Conservation (phyloP, 2,888 invertebrate genomes). For the Abscondita cerata region DNA sequence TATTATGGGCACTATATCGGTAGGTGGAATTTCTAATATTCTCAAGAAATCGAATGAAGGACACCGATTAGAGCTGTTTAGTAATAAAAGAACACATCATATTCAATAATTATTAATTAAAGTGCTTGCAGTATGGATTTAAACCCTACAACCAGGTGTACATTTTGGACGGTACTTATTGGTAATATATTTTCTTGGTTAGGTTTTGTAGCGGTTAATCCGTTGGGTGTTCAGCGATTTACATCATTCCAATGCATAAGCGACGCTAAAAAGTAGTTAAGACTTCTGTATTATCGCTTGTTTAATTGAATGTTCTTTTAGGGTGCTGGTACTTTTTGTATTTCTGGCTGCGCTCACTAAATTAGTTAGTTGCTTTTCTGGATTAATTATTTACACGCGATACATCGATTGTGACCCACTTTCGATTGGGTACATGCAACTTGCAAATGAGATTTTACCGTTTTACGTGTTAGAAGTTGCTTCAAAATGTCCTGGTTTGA, state of each 20-base stretch:
- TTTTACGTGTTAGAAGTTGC: slow-evolving; percentile 71
- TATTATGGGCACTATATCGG: slow-evolving; percentile 21
- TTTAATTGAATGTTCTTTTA: slow-evolving; percentile 4
- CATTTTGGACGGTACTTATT: slow-evolving; percentile 66
- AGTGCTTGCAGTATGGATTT: slow-evolving; percentile 63
- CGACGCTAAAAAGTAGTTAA: slow-evolving; percentile 33
- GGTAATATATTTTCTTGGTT: slow-evolving; percentile 64
- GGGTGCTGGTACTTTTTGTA: slow-evolving; percentile 6
- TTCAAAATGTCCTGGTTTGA: slow-evolving; percentile 13
- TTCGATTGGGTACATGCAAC: slow-evolving; percentile 62
- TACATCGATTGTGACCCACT: slow-evolving; percentile 71
- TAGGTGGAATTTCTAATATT: slow-evolving; percentile 65
- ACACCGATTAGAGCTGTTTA: slow-evolving; percentile 67
- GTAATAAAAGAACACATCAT: slow-evolving; percentile 56
- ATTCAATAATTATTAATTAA: background rate
- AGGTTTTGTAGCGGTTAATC: slow-evolving; percentile 63
- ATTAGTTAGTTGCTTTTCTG: slow-evolving; percentile 56
- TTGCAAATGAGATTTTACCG: slow-evolving; percentile 66
- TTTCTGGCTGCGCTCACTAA: slow-evolving; percentile 15
- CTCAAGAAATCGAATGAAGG: slow-evolving; percentile 63
- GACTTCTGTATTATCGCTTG: background rate
- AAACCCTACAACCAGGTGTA: slow-evolving; percentile 65
- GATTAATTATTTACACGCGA: slow-evolving; percentile 68
- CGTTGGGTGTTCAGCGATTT: slow-evolving; percentile 66
- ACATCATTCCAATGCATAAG: slow-evolving; percentile 57